Conservation (phyloP, 2,113 vertebrate genomes). For the Larimichthys crocea region DNA sequence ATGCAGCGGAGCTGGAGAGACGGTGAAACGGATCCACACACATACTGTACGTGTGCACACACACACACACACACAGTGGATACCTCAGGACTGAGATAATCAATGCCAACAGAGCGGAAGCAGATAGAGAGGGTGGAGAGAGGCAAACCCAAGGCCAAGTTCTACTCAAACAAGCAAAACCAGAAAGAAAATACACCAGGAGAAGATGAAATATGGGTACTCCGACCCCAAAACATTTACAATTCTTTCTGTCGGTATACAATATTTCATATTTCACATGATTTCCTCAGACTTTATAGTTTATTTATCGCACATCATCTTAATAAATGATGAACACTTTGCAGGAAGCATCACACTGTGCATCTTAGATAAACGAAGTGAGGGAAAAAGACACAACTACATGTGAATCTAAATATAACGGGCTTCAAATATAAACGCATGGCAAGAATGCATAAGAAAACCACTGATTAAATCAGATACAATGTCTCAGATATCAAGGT, state of each 20-base stretch:
- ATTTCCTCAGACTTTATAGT: constrained; percentile 15
- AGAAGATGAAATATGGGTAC: constrained; percentile 23
- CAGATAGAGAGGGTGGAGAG: constrained; percentile 48
- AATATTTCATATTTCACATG: constrained; percentile 16
- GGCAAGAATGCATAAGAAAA: neutral
- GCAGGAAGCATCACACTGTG: neutral
- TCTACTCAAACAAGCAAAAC: constrained; percentile 62
- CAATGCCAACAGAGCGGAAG: constrained; percentile 71
- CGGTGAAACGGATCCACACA: constrained; percentile 46
- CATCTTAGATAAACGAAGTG: neutral
- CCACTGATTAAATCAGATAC: constrained; percentile 23
- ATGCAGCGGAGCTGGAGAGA: constrained; percentile 60
- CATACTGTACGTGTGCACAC: constrained; percentile 8
- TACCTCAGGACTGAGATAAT: constrained; percentile 67
- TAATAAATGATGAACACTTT: constrained; percentile 42
- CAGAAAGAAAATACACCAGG: constrained; percentile 37
- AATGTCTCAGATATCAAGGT: constrained; percentile 10
- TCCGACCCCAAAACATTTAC: constrained; percentile 38
- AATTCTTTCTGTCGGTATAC: constrained; percentile 16
- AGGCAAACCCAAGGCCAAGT: constrained; percentile 56
- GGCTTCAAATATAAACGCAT: constrained; percentile 1
- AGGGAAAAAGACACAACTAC: constrained; percentile 3
- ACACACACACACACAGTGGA: constrained; percentile 34
- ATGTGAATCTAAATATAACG: constrained; percentile 9
- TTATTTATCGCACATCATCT: constrained; percentile 24